These are phyloP conservation scores for Lithobates sylvaticus DNA, from an alignment of 2,797 vertebrate species.

Conservation along the genomic window DNA sequence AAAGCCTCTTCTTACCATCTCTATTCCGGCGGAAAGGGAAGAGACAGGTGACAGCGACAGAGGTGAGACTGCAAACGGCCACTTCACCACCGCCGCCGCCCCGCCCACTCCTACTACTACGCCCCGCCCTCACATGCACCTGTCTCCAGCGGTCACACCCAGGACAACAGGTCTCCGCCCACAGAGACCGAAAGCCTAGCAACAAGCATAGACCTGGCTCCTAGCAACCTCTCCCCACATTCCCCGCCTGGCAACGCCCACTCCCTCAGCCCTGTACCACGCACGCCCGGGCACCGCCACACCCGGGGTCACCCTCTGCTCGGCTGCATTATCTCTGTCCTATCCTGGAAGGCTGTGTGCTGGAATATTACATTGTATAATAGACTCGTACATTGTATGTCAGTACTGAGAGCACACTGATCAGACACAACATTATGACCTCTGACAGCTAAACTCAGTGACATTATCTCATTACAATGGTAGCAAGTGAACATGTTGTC, in stretches of 20 bases:
- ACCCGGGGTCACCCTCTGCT: too few species aligned
- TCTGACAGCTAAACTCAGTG: too few species aligned
- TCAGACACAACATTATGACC: too few species aligned
- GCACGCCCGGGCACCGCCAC: too few species aligned
- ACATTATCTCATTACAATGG: too few species aligned
- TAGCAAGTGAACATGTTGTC: too few species aligned
- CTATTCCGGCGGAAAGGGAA: slow-evolving; percentile 59
- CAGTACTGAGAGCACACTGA: too few species aligned
- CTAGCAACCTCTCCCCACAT: slow-evolving; percentile 33
- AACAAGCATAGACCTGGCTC: slow-evolving; percentile 1
- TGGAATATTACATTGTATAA: too few species aligned
- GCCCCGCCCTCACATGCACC: slow-evolving; percentile 34
- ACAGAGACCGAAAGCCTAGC: background rate
- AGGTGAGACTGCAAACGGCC: slow-evolving; percentile 32
- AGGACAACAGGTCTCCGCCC: background rate
- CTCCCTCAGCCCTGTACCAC: too few species aligned
- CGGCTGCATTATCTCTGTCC: too few species aligned
- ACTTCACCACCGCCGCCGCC: slow-evolving; percentile 27
- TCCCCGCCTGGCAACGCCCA: slow-evolving; percentile 6
- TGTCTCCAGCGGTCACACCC: background rate
- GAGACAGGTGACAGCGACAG: slow-evolving; percentile 56
- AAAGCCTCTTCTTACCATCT: slow-evolving; percentile 47
- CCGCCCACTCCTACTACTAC: slow-evolving; percentile 16
- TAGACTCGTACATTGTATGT: too few species aligned
- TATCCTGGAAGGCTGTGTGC: too few species aligned